Base-by-base conservation (phyloP, 1,140 invertebrate genomes). In the Cephus cinctus region DNA sequence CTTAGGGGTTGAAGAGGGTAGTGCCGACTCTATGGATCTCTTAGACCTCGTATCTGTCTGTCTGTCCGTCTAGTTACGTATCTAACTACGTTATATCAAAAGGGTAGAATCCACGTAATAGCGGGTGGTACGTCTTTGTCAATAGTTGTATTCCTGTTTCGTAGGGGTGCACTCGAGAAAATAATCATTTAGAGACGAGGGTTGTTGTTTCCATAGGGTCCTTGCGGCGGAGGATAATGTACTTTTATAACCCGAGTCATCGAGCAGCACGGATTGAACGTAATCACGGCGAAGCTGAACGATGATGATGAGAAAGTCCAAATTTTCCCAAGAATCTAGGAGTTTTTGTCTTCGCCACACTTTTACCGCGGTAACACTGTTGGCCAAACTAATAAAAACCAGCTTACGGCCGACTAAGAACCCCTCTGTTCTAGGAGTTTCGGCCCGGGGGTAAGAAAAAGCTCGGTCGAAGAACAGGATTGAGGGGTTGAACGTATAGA, bases 311-410 rank as follows among this genome's bases (percentile, higher is more conserved):
- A 27, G 6, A 27, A 27, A 27, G 25, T n/a, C 6, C 6, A n/a
- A 27, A 27, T 27, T 27, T 27, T 27, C 23, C 21, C 30, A 20
- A n/a, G 25, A 12, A 36, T 42, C 5, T 19, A 15, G 32, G n/a
- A 22, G 11, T 4, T 11, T 46, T 40, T 41, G 41, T 43, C 20
- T 16, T 6, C 3, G n/a, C 14, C 14, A 27, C 27, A n/a, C 0
- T 8, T 14, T 4, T 21, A 14, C 20, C 23, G 21, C 12, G 11
- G 18, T 47, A 50, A 41, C 40, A 22, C 27, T 49, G 50, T 61
- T 56, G 56, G 53, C 42, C 45, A 47, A 56, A 61, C 50, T 57
- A 59, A 59, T 61, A 59, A 52, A 61, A 54, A 43, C 34, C 50
- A 52, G 49, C 43, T 56, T 59, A 47, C 35, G 20, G 16, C 12